Evolutionary conservation across 2,797 vertebrate species (phyloP).

Genomic region (Lagorchestes hirsutus): DNA sequence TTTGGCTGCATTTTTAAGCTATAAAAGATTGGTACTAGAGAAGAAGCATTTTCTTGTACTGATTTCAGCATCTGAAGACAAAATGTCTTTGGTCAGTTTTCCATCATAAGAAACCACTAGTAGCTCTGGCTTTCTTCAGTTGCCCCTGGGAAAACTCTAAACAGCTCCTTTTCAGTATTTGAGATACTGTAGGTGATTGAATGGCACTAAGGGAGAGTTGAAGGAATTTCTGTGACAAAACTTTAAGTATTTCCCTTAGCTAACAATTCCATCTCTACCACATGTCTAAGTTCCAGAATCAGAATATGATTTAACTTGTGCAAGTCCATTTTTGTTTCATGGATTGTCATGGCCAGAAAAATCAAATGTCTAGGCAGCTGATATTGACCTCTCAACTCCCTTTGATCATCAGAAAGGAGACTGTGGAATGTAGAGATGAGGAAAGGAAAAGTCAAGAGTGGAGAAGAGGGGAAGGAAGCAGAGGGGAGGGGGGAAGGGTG

Average conservation of each 20-base stretch:
- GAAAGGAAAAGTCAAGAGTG: neutral
- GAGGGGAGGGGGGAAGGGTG: no score
- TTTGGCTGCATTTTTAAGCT: slow-evolving; percentile 39
- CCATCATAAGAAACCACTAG: fast-evolving
- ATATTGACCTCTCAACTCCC: no score
- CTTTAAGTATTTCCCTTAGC: slow-evolving; percentile 30
- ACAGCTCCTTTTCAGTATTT: neutral
- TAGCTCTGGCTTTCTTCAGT: neutral
- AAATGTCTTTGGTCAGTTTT: neutral
- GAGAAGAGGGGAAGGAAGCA: neutral
- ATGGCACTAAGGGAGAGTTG: neutral
- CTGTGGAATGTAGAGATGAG: neutral
- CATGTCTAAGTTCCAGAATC: neutral
- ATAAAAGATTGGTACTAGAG: neutral
- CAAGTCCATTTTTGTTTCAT: no score
- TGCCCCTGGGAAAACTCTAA: neutral
- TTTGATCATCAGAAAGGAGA: neutral
- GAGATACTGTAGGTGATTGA: neutral
- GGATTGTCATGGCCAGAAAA: no score
- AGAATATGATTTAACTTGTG: neutral
- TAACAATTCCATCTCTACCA: neutral
- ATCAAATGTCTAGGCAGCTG: no score
- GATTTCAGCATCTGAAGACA: neutral
- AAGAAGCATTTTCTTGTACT: neutral
- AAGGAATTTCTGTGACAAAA: slow-evolving; percentile 11